Evolutionary conservation across 1,140 invertebrate species (phyloP), one percentile per base, ranked within the genome.

Genomic region (Melitaea cinxia): DNA sequence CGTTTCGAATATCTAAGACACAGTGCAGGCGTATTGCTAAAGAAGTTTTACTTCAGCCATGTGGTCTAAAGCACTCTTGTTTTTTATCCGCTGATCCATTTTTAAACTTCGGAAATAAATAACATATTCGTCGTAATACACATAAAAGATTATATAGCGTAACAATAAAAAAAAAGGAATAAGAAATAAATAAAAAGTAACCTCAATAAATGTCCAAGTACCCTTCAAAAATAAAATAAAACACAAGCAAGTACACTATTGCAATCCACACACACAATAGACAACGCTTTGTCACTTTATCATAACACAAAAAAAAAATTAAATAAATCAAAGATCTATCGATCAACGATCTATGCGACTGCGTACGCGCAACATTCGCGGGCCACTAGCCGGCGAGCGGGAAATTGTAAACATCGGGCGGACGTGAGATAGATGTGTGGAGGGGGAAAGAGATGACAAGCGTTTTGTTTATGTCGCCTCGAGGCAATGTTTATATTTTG

Each of bases 361-460:
- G 72, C 71, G 57, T 64, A 65, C 72, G 75, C 73, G 69, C 70
- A 63, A 64, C 60, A 45, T 56, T 35, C 21, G 37, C 75, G 58
- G 19, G 59, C 70, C 68, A 85, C 82, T 83, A 67, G 37, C 55
- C 67, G 66, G 39, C 47, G 35, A 49, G 58, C 68, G 72, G 72
- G 68, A 79, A 80, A 80, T 79, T 78, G 77, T 87, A 87, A 85
- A 84, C 83, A 86, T 50, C 19, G 58, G 9, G 67, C 52, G 64
- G 53, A 71, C 78, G 52, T 57, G 75, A 71, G 73, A 80, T 52
- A 50, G 60, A 30, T 21, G 42, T 75, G 78, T 65, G 26, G 45
- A 17, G 68, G 7, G 57, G 19, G 79, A 82, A 24, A 63, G 72
- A 35, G 79, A 80, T 42, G 59, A 33, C 65, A 35, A 26, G 17